These are phyloP conservation scores for Trachymyrmex septentrionalis DNA, from an alignment of 1,140 invertebrate genomes.

Conservation along the genomic window DNA sequence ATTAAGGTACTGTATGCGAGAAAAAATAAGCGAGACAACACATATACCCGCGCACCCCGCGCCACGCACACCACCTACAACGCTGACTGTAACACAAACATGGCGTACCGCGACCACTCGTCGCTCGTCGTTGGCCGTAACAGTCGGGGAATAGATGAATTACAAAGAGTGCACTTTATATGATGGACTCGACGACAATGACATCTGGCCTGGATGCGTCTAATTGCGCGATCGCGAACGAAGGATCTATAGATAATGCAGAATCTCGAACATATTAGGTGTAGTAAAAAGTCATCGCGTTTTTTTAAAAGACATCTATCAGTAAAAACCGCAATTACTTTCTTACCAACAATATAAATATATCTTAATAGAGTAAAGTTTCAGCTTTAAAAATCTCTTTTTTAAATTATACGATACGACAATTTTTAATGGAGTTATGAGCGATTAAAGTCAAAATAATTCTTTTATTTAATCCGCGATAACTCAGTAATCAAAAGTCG, in stretches of 20 bases:
- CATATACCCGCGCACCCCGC: slow-evolving; percentile 39
- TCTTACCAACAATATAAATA: too few species aligned
- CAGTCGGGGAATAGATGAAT: neutral
- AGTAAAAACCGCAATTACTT: too few species aligned
- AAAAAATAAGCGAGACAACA: slow-evolving; percentile 69
- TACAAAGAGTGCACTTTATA: neutral
- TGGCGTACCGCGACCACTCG: slow-evolving; percentile 58
- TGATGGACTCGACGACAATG: neutral
- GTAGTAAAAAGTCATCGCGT: too few species aligned
- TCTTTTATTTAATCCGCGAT: too few species aligned
- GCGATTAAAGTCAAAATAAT: too few species aligned
- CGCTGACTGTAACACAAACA: slow-evolving; percentile 55
- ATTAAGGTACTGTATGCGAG: slow-evolving; percentile 46
- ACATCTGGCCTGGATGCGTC: neutral
- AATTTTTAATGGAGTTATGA: too few species aligned
- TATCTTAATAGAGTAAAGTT: too few species aligned
- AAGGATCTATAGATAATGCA: neutral
- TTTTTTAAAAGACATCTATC: too few species aligned
- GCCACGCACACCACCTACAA: slow-evolving; percentile 66
- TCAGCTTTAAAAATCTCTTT: too few species aligned
- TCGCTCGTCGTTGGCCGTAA: neutral
- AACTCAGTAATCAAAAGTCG: too few species aligned
- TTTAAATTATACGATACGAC: too few species aligned
- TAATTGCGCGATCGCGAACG: neutral
- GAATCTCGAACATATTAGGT: neutral